Conservation (phyloP, 2,113 vertebrate genomes). For the Cavia aperea region DNA sequence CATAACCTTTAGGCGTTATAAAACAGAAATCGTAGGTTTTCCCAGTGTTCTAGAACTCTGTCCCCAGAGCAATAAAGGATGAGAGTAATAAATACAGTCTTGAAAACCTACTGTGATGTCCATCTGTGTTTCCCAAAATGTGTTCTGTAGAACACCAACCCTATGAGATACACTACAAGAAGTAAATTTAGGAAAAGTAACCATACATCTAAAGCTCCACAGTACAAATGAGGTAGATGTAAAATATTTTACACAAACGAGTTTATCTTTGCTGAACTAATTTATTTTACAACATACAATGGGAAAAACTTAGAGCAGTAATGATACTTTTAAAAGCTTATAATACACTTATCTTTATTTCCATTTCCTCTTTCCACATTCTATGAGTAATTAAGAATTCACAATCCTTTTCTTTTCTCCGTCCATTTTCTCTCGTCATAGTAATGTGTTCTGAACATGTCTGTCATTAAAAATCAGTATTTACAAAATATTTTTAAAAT, state of each 20-base stretch:
- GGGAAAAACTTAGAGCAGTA: neutral
- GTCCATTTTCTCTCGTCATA: constrained; percentile 51
- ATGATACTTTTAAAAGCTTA: neutral
- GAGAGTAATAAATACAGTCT: neutral
- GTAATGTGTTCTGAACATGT: constrained; percentile 23
- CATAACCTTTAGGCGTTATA: neutral
- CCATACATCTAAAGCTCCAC: neutral
- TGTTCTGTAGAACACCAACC: neutral
- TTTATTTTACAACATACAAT: neutral
- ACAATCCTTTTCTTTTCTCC: neutral
- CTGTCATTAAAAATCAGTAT: constrained; percentile 47
- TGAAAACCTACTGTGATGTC: neutral
- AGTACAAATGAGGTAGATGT: neutral
- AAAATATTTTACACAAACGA: neutral
- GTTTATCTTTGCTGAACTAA: neutral
- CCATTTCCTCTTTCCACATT: neutral
- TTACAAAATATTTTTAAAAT: constrained; percentile 50
- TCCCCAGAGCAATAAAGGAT: neutral
- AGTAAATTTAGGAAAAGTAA: neutral
- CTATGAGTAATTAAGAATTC: neutral
- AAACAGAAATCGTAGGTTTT: neutral
- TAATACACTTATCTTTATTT: neutral
- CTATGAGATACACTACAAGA: neutral
- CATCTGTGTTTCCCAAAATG: neutral
- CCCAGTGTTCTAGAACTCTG: neutral